These are phyloP conservation scores for Pelecanus crispus DNA, from an alignment of 2,113 vertebrate species.

Conservation along the genomic window DNA sequence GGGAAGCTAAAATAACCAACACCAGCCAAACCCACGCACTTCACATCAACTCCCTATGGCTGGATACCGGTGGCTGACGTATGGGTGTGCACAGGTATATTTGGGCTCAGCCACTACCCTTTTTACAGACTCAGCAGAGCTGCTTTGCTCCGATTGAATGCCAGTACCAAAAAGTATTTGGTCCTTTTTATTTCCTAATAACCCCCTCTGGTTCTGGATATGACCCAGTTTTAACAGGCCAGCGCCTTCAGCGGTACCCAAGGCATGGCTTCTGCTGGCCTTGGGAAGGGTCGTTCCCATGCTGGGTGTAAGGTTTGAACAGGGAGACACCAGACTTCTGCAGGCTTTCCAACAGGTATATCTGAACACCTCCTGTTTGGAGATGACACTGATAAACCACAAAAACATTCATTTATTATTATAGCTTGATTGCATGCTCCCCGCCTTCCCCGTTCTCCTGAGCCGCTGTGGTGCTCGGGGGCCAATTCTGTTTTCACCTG, in stretches of 20 bases:
- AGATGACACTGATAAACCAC: slow-evolving; percentile 32
- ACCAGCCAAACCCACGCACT: background rate
- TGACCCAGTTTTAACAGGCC: background rate
- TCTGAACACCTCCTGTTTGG: slow-evolving; percentile 21
- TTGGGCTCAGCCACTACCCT: background rate
- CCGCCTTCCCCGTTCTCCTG: background rate
- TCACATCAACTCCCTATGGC: background rate
- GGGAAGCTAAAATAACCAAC: background rate
- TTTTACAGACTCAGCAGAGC: background rate
- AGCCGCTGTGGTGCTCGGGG: background rate
- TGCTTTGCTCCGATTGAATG: background rate
- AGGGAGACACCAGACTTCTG: background rate
- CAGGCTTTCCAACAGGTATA: background rate
- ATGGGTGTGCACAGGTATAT: background rate
- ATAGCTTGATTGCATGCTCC: slow-evolving; percentile 1
- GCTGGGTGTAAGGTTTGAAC: background rate
- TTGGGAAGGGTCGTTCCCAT: background rate
- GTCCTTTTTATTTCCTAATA: background rate
- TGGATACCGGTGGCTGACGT: background rate
- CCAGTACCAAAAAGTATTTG: background rate
- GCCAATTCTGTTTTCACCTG: slow-evolving; percentile 28
- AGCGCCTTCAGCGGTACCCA: rapidly evolving
- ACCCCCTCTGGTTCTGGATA: background rate
- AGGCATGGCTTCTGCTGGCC: background rate
- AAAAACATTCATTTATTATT: slow-evolving; percentile 56